Evolutionary conservation across 92 coral and sea anemone genomes (phyloP).

Genomic region (Galaxea fascicularis): DNA sequence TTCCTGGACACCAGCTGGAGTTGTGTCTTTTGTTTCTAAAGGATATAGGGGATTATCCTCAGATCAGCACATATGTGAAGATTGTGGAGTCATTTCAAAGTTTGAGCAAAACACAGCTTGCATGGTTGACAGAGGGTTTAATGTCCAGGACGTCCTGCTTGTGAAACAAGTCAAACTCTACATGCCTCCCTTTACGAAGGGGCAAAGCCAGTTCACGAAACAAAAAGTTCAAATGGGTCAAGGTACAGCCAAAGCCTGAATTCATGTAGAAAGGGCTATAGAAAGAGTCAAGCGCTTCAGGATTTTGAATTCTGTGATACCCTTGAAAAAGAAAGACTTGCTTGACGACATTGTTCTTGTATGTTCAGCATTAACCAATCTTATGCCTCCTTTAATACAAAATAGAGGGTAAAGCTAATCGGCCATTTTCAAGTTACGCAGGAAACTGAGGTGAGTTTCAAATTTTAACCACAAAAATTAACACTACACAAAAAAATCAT

Average conservation of each 20-base stretch:
- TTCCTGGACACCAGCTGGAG: conserved; percentile 48
- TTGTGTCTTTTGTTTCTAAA: conserved; percentile 49
- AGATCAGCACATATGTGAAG: conserved; percentile 44
- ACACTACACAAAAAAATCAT: conserved; percentile 4
- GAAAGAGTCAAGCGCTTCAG: conserved; percentile 38
- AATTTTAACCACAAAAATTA: neutral
- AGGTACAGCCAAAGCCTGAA: conserved; percentile 29
- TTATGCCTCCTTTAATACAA: conserved; percentile 41
- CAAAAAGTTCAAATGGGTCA: conserved; percentile 33
- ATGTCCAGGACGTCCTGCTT: conserved; percentile 49
- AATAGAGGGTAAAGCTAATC: conserved; percentile 13
- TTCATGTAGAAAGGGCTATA: conserved; percentile 43
- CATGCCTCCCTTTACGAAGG: conserved; percentile 43
- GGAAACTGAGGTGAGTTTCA: neutral
- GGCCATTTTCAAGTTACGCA: neutral
- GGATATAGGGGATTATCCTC: conserved; percentile 62
- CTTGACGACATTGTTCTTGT: conserved; percentile 30
- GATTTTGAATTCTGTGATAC: conserved; percentile 39
- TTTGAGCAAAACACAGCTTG: conserved; percentile 34
- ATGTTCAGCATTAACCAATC: conserved; percentile 28
- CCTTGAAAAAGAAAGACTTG: conserved; percentile 34
- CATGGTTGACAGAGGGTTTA: conserved; percentile 64
- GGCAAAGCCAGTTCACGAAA: conserved; percentile 47
- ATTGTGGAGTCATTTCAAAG: conserved; percentile 47
- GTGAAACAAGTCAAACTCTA: conserved; percentile 47